phyloP scores from a whole-genome alignment of 2,888 invertebrate genomes.

The Danaus chrysippus region DNA sequence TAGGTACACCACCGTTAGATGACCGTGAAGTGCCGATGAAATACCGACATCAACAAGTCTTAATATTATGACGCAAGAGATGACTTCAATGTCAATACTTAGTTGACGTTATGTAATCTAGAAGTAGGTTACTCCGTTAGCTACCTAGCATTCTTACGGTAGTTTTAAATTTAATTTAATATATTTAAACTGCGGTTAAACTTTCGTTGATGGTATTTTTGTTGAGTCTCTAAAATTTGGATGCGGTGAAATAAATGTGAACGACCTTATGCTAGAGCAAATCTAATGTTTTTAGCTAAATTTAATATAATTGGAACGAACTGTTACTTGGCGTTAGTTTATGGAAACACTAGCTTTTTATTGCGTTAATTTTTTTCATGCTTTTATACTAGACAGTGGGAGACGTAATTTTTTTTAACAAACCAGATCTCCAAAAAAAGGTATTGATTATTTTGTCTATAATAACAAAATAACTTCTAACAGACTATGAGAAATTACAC shows the following conservation, averaged over 20 bases:
- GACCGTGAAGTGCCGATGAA: slow-evolving; percentile 68
- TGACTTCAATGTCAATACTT: slow-evolving; percentile 16
- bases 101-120: slow-evolving; percentile 35
- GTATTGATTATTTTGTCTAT: too few relatives aligned
- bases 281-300: background rate
- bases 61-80: slow-evolving; percentile 27
- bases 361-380: background rate
- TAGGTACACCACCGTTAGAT: slow-evolving; percentile 64
- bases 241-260: background rate
- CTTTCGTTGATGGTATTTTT: background rate
- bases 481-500: too few relatives aligned
- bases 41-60: slow-evolving; percentile 21
- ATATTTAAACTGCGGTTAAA: background rate
- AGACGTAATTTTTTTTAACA: too few relatives aligned
- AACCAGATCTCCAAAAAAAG: too few relatives aligned
- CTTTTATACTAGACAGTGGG: too few relatives aligned
- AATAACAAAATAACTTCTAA: too few relatives aligned
- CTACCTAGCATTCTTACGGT: slow-evolving; percentile 23
- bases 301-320: slow-evolving; percentile 3
- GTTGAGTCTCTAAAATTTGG: background rate
- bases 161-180: slow-evolving; percentile 10
- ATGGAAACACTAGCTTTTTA: background rate
- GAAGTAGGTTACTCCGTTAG: slow-evolving; percentile 43
- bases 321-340: background rate
- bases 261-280: slow-evolving; percentile 2